Evolutionary conservation across 2,888 invertebrate species (phyloP), one percentile per base, ranked within the genome.

Genomic region (Apantesis nais): DNA sequence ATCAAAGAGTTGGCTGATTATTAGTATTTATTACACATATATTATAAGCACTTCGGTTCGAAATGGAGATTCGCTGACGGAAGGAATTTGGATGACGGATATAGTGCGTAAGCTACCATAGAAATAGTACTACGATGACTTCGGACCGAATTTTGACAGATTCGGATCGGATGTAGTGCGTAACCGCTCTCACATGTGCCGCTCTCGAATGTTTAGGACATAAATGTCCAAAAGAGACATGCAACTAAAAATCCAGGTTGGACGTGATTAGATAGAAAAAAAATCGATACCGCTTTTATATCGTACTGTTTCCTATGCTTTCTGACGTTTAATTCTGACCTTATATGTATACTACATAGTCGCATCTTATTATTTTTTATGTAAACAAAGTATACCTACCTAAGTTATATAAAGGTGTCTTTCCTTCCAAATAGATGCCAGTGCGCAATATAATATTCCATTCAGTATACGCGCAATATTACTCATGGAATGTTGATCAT

Each of bases 381-480:
- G 7, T 9, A n/a, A n/a, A n/a, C 8, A 52, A n/a, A 52, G 16
- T 52, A 22, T 1, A 52, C 4, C 16, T 48, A n/a, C 3, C 19
- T 2, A 52, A 7, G n/a, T 22, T 22, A n/a, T 9, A 9, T 22
- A 52, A n/a, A 52, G 0, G 19, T 2, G n/a, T 52, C 11, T 55
- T 55, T 25, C 12, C 25, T 2, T 58, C 58, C 25, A 29, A 29
- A 39, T 22, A n/a, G n/a, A 29, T 58, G n/a, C 39, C 29, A 44
- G 19, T 34, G 14, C 52, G 68, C 29, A 39, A 37, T 14, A 62
- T 52, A 62, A 34, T 29, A 39, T 39, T 62, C 31, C 16, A 52
- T 52, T 52, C 37, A 68, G 25, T 29, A 55, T 55, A 68, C 37
- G 63, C 55, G 31, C 62, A 31, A 39, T 41, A 68, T 63, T 63